Evolutionary conservation across 2,113 vertebrate species (phyloP).

Genomic region (Eulacestoma nigropectus): DNA sequence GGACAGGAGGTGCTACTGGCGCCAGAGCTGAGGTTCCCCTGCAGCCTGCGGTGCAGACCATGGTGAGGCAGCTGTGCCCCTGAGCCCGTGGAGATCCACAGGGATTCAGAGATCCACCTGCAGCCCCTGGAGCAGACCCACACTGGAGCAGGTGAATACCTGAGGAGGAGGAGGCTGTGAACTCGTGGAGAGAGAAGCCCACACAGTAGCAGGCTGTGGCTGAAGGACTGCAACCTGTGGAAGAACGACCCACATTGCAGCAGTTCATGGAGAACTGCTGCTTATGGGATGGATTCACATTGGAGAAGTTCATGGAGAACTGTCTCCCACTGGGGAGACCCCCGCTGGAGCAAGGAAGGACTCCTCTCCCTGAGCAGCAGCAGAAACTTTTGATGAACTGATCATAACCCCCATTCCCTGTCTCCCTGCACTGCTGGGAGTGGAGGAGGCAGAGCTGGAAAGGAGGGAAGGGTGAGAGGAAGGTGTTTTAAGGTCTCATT

Average conservation of each 20-base stretch:
- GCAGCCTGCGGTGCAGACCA: neutral
- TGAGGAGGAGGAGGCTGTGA: neutral
- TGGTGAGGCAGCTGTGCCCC: neutral
- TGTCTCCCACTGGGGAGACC: neutral
- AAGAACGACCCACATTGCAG: neutral
- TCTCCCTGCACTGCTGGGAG: accelerated
- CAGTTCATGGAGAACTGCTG: neutral
- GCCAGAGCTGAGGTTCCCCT: neutral
- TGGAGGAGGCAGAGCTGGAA: neutral
- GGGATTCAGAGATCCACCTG: neutral
- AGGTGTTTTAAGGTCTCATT: neutral
- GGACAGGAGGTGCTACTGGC: accelerated
- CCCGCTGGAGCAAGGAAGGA: neutral
- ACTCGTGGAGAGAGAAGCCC: neutral
- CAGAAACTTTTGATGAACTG: neutral
- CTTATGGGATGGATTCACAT: neutral
- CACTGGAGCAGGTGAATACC: accelerated
- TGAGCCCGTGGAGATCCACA: neutral
- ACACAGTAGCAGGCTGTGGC: neutral
- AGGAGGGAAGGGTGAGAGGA: neutral
- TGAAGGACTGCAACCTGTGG: neutral
- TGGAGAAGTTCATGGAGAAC: neutral
- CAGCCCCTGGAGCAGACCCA: neutral
- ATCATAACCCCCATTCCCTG: too few relatives aligned
- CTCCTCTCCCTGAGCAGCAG: neutral